These are phyloP conservation scores for Epizoanthus rinbou DNA, from an alignment of 92 coral and sea anemone genomes.

Conservation along the genomic window DNA sequence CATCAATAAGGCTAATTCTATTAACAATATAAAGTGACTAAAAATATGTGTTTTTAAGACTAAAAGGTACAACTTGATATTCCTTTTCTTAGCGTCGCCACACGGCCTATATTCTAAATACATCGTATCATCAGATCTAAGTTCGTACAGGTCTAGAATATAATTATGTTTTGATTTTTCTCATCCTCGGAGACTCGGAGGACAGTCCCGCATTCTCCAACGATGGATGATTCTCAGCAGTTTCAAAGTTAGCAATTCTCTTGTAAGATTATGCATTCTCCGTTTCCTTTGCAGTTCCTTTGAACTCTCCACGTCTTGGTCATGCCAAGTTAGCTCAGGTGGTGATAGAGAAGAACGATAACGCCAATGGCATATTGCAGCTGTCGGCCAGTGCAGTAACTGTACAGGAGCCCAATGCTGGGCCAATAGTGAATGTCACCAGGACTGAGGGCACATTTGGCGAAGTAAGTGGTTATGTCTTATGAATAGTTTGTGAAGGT, in stretches of 20 bases:
- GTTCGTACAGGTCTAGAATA: no score
- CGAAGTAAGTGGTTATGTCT: constrained; percentile 57
- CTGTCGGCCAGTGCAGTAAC: constrained; percentile 76
- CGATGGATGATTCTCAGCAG: neutral
- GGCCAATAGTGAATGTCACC: constrained; percentile 73
- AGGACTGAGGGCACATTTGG: constrained; percentile 92
- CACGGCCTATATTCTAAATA: no score
- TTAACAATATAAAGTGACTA: no score
- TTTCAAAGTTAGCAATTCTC: neutral
- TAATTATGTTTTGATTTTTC: no score
- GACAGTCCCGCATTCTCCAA: no score
- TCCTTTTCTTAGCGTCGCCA: no score
- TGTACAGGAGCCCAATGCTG: constrained; percentile 76
- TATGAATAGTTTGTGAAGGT: no score
- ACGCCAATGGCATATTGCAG: constrained; percentile 89
- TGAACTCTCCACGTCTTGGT: constrained; percentile 88
- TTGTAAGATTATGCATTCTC: neutral
- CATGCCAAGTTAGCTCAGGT: constrained; percentile 61
- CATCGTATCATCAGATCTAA: no score
- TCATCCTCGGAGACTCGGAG: no score
- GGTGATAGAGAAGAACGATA: constrained; percentile 80
- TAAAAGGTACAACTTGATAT: no score
- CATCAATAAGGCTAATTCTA: no score
- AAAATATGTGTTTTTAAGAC: no score
- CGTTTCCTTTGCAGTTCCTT: constrained; percentile 56